Percentiles rank a stretch among this genome's conserved stretches.
Conservation (phyloP, 37 sponge, comb jelly and placozoan genomes). For the Ephydatia muelleri region DNA sequence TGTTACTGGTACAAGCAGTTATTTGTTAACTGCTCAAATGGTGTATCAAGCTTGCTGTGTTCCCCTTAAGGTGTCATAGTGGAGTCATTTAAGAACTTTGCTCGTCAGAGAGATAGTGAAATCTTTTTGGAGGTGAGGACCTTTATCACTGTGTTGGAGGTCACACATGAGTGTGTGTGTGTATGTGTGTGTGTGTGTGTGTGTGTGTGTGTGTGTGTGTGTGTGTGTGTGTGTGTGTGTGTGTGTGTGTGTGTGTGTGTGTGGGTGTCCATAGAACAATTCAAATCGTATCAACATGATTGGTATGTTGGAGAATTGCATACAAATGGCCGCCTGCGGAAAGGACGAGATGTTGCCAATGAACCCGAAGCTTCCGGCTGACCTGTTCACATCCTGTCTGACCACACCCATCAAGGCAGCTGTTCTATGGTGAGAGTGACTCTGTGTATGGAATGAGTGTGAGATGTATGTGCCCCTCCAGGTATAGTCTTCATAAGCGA, state of each 20-base stretch:
- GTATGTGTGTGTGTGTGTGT: conserved; percentile 10
- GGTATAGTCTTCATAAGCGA: conserved; percentile 36
- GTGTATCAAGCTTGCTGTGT: neutral
- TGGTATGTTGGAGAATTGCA: conserved; percentile 60
- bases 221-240: conserved; percentile 14
- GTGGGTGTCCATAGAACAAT: neutral
- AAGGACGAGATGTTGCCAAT: conserved; percentile 88
- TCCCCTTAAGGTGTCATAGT: conserved; percentile 66
- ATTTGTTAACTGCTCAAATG: too few relatives aligned
- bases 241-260: neutral
- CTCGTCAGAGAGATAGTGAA: conserved; percentile 84
- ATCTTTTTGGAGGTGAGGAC: conserved; percentile 40
- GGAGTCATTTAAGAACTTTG: conserved; percentile 84
- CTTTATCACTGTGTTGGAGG: too few relatives aligned
- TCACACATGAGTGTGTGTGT: conserved; percentile 25
- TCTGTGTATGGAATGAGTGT: conserved; percentile 18
- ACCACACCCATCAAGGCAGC: conserved; percentile 93
- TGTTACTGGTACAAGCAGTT: too few relatives aligned
- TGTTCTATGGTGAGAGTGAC: conserved; percentile 64
- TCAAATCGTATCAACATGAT: conserved; percentile 12
- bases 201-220: neutral
- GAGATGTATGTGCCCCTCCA: neutral
- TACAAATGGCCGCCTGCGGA: conserved; percentile 90
- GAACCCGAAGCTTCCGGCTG: conserved; percentile 94
- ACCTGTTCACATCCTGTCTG: conserved; percentile 94